phyloP scores from a whole-genome alignment of 35 echinoderm and acorn worm species.

The Eucidaris tribuloides region DNA sequence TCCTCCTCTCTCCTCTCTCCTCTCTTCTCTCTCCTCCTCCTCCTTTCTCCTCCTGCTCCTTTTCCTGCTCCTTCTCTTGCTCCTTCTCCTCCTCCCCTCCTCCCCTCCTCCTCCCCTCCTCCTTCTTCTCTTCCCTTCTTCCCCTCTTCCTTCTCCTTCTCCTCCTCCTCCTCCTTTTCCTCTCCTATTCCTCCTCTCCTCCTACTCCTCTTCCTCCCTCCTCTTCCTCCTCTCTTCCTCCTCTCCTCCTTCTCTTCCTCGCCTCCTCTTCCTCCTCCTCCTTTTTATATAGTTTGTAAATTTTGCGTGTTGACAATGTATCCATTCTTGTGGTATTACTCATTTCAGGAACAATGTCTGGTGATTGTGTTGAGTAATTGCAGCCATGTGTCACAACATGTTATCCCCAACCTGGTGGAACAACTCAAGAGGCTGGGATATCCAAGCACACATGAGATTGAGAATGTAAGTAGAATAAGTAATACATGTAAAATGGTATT shows the following conservation, averaged over 20 bases:
- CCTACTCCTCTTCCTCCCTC: not conserved
- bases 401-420: conserved; percentile 82
- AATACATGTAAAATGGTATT: not conserved
- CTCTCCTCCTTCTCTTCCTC: not conserved
- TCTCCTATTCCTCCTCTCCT: not conserved
- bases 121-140: too few species aligned
- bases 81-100: too few species aligned
- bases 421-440: conserved; percentile 98
- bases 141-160: too few species aligned
- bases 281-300: too few species aligned
- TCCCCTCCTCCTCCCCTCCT: too few species aligned
- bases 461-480: conserved; percentile 69
- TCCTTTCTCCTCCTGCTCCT: too few species aligned
- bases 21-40: too few species aligned
- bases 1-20: too few species aligned
- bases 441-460: conserved; percentile 85
- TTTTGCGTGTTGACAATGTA: too few species aligned
- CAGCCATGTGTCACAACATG: conserved; percentile 89
- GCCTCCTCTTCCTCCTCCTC: not conserved
- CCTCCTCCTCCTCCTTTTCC: not conserved
- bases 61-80: too few species aligned
- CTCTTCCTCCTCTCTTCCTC: not conserved
- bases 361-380: conserved; percentile 97
- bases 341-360: conserved; percentile 85
- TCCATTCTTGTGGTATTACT: not conserved